Percentiles rank a stretch among this genome's conserved stretches.
Evolutionary conservation across 1,140 invertebrate genomes (phyloP).

Genomic region (Plodia interpunctella): DNA sequence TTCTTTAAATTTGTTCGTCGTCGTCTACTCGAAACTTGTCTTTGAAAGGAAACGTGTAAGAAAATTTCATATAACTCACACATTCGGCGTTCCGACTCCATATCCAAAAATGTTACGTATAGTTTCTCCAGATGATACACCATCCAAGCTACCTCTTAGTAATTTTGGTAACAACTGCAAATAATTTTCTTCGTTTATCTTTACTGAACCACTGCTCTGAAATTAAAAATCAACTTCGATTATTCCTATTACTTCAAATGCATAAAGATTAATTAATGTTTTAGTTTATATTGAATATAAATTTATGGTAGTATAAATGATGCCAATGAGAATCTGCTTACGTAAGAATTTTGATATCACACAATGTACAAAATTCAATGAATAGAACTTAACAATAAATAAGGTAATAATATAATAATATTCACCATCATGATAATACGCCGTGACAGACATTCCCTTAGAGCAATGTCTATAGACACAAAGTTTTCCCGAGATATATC

Average conservation of each 20-base stretch:
- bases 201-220: constrained; percentile 49
- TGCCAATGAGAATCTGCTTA: too few relatives aligned
- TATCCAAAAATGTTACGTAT: constrained; percentile 53
- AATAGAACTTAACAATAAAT: too few relatives aligned
- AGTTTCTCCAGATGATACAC: constrained; percentile 44
- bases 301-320: too few relatives aligned
- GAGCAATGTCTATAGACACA: constrained; percentile 51
- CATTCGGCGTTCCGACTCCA: constrained; percentile 23
- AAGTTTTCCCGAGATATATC: constrained; percentile 24
- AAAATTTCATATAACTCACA: not conserved
- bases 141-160: constrained; percentile 54
- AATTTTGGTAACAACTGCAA: constrained; percentile 50
- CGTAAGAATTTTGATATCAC: too few relatives aligned
- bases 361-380: too few relatives aligned
- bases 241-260: too few relatives aligned
- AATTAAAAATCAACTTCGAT: constrained; percentile 12
- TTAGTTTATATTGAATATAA: too few relatives aligned
- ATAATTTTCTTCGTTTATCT: constrained; percentile 50
- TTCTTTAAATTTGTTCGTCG: too few relatives aligned
- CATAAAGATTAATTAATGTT: too few relatives aligned
- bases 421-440: constrained; percentile 55
- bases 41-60: too few relatives aligned
- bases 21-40: too few relatives aligned
- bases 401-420: too few relatives aligned
- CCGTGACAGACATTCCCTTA: constrained; percentile 56